These are phyloP conservation scores for Drosophila kambysellisi DNA, from an alignment of 2,888 invertebrate genomes.

Conservation along the genomic window DNA sequence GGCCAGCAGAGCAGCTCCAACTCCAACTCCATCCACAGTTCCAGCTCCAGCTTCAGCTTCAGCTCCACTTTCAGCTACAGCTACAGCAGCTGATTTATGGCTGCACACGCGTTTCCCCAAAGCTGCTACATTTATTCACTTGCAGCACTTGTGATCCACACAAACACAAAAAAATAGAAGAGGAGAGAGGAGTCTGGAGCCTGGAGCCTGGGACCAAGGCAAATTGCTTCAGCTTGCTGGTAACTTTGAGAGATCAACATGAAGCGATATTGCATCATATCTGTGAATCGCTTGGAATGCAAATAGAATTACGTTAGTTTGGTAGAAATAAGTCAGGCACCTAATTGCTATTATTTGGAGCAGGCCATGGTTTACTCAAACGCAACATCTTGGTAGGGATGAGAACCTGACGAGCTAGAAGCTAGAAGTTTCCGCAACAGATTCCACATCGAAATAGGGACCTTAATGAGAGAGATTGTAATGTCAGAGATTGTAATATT, in stretches of 20 bases:
- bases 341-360: background rate
- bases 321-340: background rate
- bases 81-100: constrained; percentile 60
- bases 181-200: background rate
- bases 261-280: constrained; percentile 12
- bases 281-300: background rate
- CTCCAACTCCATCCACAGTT: background rate
- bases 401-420: background rate
- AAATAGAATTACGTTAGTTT: background rate
- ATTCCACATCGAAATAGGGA: background rate
- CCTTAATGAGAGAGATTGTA: background rate
- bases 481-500: background rate
- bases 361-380: too few species aligned
- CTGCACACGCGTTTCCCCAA: constrained; percentile 50
- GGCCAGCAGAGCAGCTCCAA: background rate
- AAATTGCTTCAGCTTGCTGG: background rate
- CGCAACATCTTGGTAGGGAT: background rate
- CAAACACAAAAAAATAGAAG: background rate
- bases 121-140: constrained; percentile 46
- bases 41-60: background rate
- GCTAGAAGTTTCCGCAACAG: background rate
- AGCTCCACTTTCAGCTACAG: constrained; percentile 3
- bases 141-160: constrained; percentile 28
- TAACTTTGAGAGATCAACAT: constrained; percentile 28
- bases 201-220: background rate